These are phyloP conservation scores for Rissa tridactyla DNA, from an alignment of 2,113 vertebrate species.

Conservation along the genomic window DNA sequence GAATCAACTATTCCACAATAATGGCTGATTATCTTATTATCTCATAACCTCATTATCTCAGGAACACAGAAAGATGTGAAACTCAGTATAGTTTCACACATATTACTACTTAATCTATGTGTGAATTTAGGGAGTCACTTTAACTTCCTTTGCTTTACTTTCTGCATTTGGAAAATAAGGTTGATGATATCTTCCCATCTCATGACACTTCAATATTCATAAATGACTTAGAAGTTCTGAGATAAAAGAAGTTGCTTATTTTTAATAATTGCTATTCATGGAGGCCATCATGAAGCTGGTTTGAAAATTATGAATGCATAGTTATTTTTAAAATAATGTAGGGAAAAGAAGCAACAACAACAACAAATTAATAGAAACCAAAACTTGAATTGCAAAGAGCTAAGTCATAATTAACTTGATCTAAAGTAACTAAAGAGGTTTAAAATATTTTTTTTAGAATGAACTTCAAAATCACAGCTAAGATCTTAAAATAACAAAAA, in stretches of 20 bases:
- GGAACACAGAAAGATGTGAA: background rate
- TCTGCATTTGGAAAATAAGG: background rate
- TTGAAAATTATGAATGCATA: background rate
- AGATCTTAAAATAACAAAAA: constrained; percentile 19
- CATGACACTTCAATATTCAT: background rate
- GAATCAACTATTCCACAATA: background rate
- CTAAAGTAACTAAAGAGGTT: background rate
- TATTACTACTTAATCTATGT: background rate
- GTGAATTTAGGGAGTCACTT: background rate
- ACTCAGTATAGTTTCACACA: background rate
- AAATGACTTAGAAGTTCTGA: background rate
- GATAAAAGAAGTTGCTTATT: background rate
- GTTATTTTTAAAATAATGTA: background rate
- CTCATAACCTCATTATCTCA: background rate
- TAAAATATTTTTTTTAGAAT: background rate
- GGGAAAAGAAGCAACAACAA: background rate
- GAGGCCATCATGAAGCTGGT: background rate
- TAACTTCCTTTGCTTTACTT: background rate
- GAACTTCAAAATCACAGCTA: background rate
- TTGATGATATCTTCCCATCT: background rate
- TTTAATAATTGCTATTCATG: background rate
- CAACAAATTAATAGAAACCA: background rate
- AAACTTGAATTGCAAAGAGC: background rate
- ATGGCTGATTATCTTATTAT: background rate
- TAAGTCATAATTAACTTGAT: background rate